Base-by-base conservation (phyloP, 1,140 invertebrate species). In the Ctenoplectra terminalis region DNA sequence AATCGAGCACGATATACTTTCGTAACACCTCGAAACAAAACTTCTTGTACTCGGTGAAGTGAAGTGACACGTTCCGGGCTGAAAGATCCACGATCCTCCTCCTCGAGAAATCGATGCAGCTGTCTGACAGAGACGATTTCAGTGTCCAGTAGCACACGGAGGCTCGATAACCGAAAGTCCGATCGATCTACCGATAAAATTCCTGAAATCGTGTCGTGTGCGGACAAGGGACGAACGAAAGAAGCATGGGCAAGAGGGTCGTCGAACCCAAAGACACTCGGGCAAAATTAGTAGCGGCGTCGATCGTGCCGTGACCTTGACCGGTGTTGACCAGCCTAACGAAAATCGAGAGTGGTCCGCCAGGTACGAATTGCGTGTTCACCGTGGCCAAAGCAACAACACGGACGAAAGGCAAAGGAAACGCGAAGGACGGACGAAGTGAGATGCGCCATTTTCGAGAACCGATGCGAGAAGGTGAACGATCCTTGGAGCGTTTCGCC, bases 401-500 rank as follows among this genome's bases (percentile, higher is more conserved):
- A 3, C 4, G 13, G 46, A 64, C 29, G 26, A 5, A 20, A 37
- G 29, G 23, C 4, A 26, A 17, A 73, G 46, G 74, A 83, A 71
- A 58, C 56, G 26, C 70, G 54, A 78, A 78, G 66, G 83, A 34
- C 73, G 81, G 82, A 85, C 43, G 69, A 61, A 75, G 75, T 56
- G 75, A 56, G 79, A 87, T 85, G 87, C 86, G 86, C 86, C 86
- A 85, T 87, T 87, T 87, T 87, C 86, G 85, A 84, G 82, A 74
- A 84, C 66, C 85, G 85, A 87, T 87, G 82, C 86, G 83, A 81
- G 86, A 72, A 87, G 86, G 86, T 87, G 86, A 87, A 87, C 85
- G 86, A 87, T 87, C 85, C 81, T 85, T 82, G 79, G 87, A 83
- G 73, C 81, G 81, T 85, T 89, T 88, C 86, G 83, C 83, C 87